Conservation (phyloP, 2,888 invertebrate genomes). For the Pemphredon lugubris region DNA sequence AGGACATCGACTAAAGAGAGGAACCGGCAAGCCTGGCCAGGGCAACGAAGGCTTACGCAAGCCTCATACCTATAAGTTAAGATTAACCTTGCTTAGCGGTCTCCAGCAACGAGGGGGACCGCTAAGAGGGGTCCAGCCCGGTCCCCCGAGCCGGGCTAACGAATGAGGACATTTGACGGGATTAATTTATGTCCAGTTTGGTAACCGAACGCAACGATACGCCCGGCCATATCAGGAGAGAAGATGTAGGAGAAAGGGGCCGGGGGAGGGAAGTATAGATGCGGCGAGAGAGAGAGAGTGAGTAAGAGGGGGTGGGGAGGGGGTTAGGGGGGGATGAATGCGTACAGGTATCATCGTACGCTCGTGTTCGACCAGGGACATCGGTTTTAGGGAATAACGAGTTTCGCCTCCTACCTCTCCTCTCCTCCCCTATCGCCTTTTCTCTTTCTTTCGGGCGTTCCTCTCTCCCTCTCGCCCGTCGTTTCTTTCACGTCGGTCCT, state of each 20-base stretch:
- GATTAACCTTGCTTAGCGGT: slow-evolving; percentile 78
- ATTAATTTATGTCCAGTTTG: slow-evolving; percentile 80
- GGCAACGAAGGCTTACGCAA: slow-evolving; percentile 72
- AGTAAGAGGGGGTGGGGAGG: slow-evolving; percentile 13
- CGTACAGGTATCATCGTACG: slow-evolving; percentile 53
- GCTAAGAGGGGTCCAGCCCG: slow-evolving; percentile 36
- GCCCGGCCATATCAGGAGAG: slow-evolving; percentile 52
- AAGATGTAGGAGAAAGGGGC: slow-evolving; percentile 22
- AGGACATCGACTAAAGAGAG: too few relatives aligned
- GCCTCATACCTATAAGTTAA: slow-evolving; percentile 76
- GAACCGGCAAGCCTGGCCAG: slow-evolving; percentile 26
- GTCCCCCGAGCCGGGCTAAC: slow-evolving; percentile 62
- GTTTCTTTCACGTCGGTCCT: slow-evolving; percentile 8
- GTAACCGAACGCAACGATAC: slow-evolving; percentile 75
- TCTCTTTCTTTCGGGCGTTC: slow-evolving; percentile 11
- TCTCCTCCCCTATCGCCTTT: slow-evolving; percentile 10
- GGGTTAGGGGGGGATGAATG: slow-evolving; percentile 12
- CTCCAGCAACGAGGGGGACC: slow-evolving; percentile 36
- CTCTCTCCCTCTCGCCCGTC: neutral
- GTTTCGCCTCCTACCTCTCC: slow-evolving; percentile 48
- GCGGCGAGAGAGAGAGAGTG: slow-evolving; percentile 37
- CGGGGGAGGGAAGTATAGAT: too few relatives aligned
- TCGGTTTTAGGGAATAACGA: slow-evolving; percentile 72
- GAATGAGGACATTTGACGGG: slow-evolving; percentile 79
- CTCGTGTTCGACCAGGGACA: slow-evolving; percentile 50